Evolutionary conservation across 2,888 invertebrate genomes (phyloP), one percentile per base, ranked within the genome.

Genomic region (Pantelozetes paolii): DNA sequence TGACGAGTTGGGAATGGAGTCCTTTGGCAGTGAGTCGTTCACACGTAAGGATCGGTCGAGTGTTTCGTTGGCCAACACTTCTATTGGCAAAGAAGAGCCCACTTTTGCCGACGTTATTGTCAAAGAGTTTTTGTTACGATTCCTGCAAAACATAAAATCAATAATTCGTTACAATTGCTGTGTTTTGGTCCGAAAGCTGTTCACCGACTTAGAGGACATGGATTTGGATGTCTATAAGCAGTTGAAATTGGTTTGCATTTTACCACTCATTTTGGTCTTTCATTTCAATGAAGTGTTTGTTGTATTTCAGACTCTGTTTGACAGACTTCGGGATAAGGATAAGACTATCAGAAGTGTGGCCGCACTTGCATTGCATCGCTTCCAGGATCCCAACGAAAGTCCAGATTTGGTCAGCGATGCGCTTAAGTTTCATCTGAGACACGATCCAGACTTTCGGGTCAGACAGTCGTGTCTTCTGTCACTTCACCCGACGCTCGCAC

Each of bases 331-430:
- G 28, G 94, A 94, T 80, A 86, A 88, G 9, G 87, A 89, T 64
- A 86, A 89, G 0, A 87, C 87, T 71, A 90, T 94, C 2, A 85
- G 94, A 26, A 88, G 89, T 48, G 89, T 92, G 79, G 93, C 93
- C 0, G 89, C 92, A 0, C 82, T 87, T 36, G 90, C 92, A 0
- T 83, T 94, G 54, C 88, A 89, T 74, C 85, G 93, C 5, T 84
- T 94, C 0, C 94, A 94, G 82, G 89, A 91, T 79, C 91, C 92
- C 0, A 84, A 84, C 70, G 88, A 91, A 79, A 86, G 86, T 0
- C 86, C 89, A 42, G 93, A 94, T 81, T 87, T 87, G 1, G 88
- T 94, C 0, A 88, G 91, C 0, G 40, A 76, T 80, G 86, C 88
- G 0, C 90, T 89, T 78, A 84, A 88, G 30, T 88, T 87, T 79